Percentiles rank a stretch among this genome's conserved stretches.
These are phyloP conservation scores for Masnerella sp. DNA, from an alignment of 2,888 invertebrate species.

Conservation along the genomic window DNA sequence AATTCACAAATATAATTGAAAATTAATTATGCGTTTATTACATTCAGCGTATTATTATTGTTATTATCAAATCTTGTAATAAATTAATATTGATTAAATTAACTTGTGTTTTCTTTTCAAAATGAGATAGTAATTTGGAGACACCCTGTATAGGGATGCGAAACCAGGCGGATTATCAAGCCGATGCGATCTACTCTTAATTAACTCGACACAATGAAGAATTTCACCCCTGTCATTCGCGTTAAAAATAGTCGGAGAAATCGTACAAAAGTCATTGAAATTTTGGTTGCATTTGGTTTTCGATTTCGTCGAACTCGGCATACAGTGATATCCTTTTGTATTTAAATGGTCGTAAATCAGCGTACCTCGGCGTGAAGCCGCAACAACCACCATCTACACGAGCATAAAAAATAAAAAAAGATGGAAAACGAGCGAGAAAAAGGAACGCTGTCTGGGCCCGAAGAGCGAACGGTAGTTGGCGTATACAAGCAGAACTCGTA, in stretches of 20 bases:
- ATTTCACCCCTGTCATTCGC: slow-evolving; percentile 38
- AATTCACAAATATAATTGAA: too few relatives aligned
- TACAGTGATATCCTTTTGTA: slow-evolving; percentile 51
- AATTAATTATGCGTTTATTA: too few relatives aligned
- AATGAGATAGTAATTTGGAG: too few relatives aligned
- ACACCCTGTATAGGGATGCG: slow-evolving; percentile 11
- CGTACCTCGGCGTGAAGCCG: slow-evolving; percentile 39
- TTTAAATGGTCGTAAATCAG: slow-evolving; percentile 59
- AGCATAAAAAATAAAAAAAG: slow-evolving; percentile 32
- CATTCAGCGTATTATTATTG: too few relatives aligned
- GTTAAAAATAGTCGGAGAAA: slow-evolving; percentile 44
- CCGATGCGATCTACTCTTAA: slow-evolving; percentile 48
- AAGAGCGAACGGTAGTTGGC: slow-evolving; percentile 58
- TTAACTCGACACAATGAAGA: slow-evolving; percentile 52
- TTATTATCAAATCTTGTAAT: too few relatives aligned
- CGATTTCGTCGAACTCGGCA: slow-evolving; percentile 48
- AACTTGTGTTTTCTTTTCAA: too few relatives aligned
- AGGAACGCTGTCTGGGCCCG: slow-evolving; percentile 51
- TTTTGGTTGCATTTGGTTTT: slow-evolving; percentile 44
- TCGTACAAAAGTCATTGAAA: slow-evolving; percentile 50
- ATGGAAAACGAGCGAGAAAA: slow-evolving; percentile 31
- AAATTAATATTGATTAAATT: too few relatives aligned
- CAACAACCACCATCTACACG: slow-evolving; percentile 37
- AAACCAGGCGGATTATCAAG: slow-evolving; percentile 20
- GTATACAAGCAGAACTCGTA: slow-evolving; percentile 55